Base-by-base conservation (phyloP, 2,888 invertebrate genomes). In the Andrena flavipes region DNA sequence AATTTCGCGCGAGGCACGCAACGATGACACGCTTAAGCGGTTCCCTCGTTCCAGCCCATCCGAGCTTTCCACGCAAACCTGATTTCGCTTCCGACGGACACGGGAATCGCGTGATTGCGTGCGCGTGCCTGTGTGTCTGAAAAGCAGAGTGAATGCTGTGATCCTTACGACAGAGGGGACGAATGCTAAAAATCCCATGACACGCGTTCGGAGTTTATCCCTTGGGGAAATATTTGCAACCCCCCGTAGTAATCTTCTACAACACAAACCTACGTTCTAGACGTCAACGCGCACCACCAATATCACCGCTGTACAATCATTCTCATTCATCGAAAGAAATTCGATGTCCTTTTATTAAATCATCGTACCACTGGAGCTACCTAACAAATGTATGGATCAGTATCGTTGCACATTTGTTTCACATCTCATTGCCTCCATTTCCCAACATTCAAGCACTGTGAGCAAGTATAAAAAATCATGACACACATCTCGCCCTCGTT, bases 91-190 rank as follows among this genome's bases (percentile, higher is more conserved):
- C 86, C 84, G 80, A 74, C 80, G 73, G 84, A 88, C 87, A 90
- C 87, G 86, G 80, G 76, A 85, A 84, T 90, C 85, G 88, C 88
- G 87, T 91, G 91, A 91, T 91, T 87, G 88, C 89, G 88, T 90
- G 91, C 76, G 80, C 78, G 63, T 49, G 75, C 13, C 29, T n/a
- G 26, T 42, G 29, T 30, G 54, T 70, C 56, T 78, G 70, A 75
- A 72, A 75, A 75, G 65, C 30, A 65, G 67, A 75, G 84, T 75
- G 69, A 84, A 76, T 56, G 73, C 56, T 72, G 80, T 84, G 73
- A 81, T 69, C 49, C 72, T 59, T 63, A 29, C 51, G 23, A 73
- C 54, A 20, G 33, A 71, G 30, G 72, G 69, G 49, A 56, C 65
- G 64, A 62, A 35, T 65, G 68, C 73, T 84, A 85, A 88, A 87